Evolutionary conservation across 2,888 invertebrate genomes (phyloP), one percentile per base, ranked within the genome.

Genomic region (Oligia latruncula): DNA sequence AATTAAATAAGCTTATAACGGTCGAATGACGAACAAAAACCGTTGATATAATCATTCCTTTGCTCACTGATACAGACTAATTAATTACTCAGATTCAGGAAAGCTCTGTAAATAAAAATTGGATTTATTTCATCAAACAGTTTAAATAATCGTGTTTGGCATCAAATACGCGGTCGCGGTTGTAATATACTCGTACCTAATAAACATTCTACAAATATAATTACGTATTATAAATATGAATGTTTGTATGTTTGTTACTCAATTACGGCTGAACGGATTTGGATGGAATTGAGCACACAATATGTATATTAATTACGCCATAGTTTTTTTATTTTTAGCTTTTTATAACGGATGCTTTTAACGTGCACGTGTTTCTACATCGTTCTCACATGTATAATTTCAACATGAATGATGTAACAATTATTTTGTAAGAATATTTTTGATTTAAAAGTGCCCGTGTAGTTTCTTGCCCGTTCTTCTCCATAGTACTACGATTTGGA

Each of bases 1-100:
- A 76, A 76, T 83, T 73, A 85, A 83, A 77, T 81, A 83, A 81
- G 72, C 64, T 83, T 73, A 75, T 77, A 60, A 85, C 72, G 85
- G 81, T 72, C 71, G 68, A 81, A 77, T 77, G 60, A 77, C 60
- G 64, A 77, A 77, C 60, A 73, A 65, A 85, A 77, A 73, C 77
- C 77, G 64, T 72, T 73, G 72, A 83, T 71, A 65, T 70, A 84
- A 81, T 58, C 35, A 77, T 81, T 85, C 52, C 81, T 83, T 81
- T 83, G 85, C 72, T 85, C 65, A 73, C 67, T 81, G 71, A 77
- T 66, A 77, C 70, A 85, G 55, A 81, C 55, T 70, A 81, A 83
- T 83, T 83, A 81, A 83, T 83, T 83, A 62, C 85, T 43, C n/a
- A 23, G 71, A 71, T 80, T 80, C 46, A 29, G 46, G 55, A 64